These are phyloP conservation scores for Himantopus leucocephalus DNA, from an alignment of 2,113 vertebrate species.

Conservation along the genomic window DNA sequence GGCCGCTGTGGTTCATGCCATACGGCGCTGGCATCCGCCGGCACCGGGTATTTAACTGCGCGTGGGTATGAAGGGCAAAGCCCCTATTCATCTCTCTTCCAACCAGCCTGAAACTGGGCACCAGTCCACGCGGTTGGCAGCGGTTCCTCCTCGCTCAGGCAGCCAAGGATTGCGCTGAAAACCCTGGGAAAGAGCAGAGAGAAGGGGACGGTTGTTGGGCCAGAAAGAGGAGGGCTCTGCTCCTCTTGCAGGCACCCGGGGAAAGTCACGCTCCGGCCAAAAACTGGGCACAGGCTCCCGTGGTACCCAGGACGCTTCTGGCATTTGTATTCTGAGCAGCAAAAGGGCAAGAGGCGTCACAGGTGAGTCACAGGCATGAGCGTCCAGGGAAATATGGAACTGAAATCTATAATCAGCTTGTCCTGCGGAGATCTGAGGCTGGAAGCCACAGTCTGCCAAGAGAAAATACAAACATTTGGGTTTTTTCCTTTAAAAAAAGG, in stretches of 20 bases:
- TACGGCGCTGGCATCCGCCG: neutral
- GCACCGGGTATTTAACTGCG: neutral
- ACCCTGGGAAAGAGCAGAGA: neutral
- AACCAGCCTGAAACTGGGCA: neutral
- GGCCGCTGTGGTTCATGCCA: neutral
- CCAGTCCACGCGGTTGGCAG: neutral
- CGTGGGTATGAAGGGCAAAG: neutral
- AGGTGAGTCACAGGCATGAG: neutral
- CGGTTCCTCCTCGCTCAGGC: neutral
- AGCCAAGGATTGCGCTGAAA: neutral
- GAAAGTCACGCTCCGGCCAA: neutral
- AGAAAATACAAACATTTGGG: neutral
- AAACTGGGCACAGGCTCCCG: neutral
- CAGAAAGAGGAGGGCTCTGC: neutral
- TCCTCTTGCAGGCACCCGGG: neutral
- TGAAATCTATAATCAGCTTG: neutral
- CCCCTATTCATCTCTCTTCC: neutral
- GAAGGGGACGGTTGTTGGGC: neutral
- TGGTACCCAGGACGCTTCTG: accelerated
- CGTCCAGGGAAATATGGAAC: accelerated
- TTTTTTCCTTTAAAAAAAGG: neutral
- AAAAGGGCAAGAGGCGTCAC: too few relatives aligned
- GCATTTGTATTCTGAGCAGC: neutral
- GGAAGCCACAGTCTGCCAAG: neutral
- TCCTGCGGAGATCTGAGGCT: neutral